phyloP scores from a whole-genome alignment of 2,888 invertebrate genomes.

The Diploptera punctata region DNA sequence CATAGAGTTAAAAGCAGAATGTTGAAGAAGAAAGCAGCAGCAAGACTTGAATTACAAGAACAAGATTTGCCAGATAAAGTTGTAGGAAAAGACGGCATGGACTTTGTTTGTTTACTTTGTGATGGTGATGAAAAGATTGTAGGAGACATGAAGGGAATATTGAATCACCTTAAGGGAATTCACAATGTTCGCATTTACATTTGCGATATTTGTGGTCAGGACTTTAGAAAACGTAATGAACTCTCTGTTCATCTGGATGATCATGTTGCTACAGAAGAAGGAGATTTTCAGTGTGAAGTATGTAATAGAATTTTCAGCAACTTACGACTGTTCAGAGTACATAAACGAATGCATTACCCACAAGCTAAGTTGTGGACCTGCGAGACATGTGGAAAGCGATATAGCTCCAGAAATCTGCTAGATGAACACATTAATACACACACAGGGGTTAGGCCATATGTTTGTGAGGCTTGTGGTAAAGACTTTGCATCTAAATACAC shows the following conservation, averaged over 20 bases:
- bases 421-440: slow-evolving; percentile 77
- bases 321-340: slow-evolving; percentile 65
- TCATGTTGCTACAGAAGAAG: slow-evolving; percentile 66
- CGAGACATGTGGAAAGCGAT: slow-evolving; percentile 69
- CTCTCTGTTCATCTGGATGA: slow-evolving; percentile 68
- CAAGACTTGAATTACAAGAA: slow-evolving; percentile 44
- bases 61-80: slow-evolving; percentile 49
- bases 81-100: slow-evolving; percentile 40
- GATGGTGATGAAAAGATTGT: slow-evolving; percentile 53
- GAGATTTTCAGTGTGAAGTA: slow-evolving; percentile 68
- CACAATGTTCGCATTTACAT: slow-evolving; percentile 73
- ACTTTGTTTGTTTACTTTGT: slow-evolving; percentile 54
- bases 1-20: slow-evolving; percentile 41
- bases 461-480: slow-evolving; percentile 71
- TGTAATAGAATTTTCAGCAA: slow-evolving; percentile 68
- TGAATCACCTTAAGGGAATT: slow-evolving; percentile 64
- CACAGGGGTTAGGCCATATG: slow-evolving; percentile 70
- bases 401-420: slow-evolving; percentile 70
- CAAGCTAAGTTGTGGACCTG: slow-evolving; percentile 70
- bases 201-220: slow-evolving; percentile 72
- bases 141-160: slow-evolving; percentile 65
- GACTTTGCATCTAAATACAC: slow-evolving; percentile 82
- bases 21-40: slow-evolving; percentile 39
- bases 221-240: slow-evolving; percentile 68
- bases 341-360: slow-evolving; percentile 69